Base-by-base conservation (phyloP, 2,888 invertebrate species). In the Isotomurus palustris region DNA sequence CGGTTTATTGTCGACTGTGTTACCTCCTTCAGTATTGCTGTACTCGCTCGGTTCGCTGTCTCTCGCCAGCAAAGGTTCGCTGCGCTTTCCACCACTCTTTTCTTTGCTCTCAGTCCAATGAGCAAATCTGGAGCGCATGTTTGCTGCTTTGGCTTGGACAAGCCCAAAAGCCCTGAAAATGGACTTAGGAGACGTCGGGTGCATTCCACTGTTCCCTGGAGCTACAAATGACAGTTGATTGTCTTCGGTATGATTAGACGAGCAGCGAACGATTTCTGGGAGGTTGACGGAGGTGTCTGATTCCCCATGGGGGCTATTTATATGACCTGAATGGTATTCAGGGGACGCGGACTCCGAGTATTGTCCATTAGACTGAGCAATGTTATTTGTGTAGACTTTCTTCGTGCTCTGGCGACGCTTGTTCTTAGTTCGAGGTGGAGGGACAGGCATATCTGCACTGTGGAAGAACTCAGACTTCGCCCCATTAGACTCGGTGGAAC, bases 101-200 rank as follows among this genome's bases (percentile, higher is more conserved):
- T 67, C 68, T 55, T 61, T 64, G 17, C 56, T 49, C 21, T 70
- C 70, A 3, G 62, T 50, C 68, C 68, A 68, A 43, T 60, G 62
- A 1, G 63, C 57, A 28, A 68, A 60, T 53, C 64, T 62, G 2
- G 68, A 66, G 24, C 66, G 51, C 10, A 71, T 64, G 52, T 63
- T 70, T 12, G 68, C 68, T 28, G 70, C 70, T 40, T 67, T 69
- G 2, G 69, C 66, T 53, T 71, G 68, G 48, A 71, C 69, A 12
- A 67, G n/a, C 2, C 71, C 71, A 29, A 69, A 41, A 8, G 69
- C 71, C 32, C 64, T 56, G 17, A 63, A 64, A 10, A 68, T 61
- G 14, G 64, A 58, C 40, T 68, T 71, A 5, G 71, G 69, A 8
- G 69, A 69, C 1, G 66, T 55, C 10, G 65, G 41, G n/a, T 52